These are phyloP conservation scores for Cryptus viduatorius DNA, from an alignment of 2,888 invertebrate genomes.

Conservation along the genomic window DNA sequence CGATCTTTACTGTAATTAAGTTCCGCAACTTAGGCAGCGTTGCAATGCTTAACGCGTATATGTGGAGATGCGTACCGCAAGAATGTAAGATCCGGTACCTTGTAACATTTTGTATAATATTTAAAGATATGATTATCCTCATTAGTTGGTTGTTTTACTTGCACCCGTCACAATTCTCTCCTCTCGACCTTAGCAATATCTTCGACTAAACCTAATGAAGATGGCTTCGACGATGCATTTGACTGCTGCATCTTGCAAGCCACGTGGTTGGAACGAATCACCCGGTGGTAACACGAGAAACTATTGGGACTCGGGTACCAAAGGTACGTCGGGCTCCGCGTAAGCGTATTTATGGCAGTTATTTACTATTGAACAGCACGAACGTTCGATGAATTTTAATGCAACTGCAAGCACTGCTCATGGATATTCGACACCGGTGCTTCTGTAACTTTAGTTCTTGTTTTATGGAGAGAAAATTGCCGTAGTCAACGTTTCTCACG, in stretches of 20 bases:
- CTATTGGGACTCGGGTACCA: background rate
- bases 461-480: background rate
- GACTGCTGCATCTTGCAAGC: background rate
- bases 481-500: background rate
- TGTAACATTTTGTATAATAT: conserved; percentile 37
- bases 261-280: background rate
- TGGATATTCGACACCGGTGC: conserved; percentile 1
- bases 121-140: conserved; percentile 39
- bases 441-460: background rate
- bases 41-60: background rate
- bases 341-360: conserved; percentile 23
- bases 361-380: conserved; percentile 18
- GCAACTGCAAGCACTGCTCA: background rate
- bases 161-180: background rate
- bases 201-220: conserved; percentile 36
- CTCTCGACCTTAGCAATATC: background rate
- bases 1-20: conserved; percentile 6
- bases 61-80: conserved; percentile 27
- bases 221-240: conserved; percentile 19
- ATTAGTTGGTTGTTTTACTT: conserved; percentile 34
- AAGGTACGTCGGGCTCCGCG: background rate
- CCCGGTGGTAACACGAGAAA: conserved; percentile 11
- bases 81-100: background rate
- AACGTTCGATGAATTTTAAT: conserved; percentile 1
- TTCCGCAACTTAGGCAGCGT: background rate